phyloP scores from a whole-genome alignment of 2,888 invertebrate species.

The Digitonthophagus gazella region DNA sequence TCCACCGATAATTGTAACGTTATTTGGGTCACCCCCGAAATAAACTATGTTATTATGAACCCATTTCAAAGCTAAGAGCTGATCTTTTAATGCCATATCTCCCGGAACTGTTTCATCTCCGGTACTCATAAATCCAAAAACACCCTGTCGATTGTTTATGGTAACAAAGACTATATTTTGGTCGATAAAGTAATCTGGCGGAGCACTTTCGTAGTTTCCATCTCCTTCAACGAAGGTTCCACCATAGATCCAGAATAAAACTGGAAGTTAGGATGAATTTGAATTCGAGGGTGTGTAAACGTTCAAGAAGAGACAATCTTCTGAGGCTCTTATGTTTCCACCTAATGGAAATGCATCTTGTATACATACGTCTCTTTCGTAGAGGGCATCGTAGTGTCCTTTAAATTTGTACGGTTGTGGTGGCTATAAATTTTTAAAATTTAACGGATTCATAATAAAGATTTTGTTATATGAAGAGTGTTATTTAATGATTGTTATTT shows the following conservation, averaged over 20 bases:
- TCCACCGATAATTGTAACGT: conserved; percentile 23
- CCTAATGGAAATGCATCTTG: conserved; percentile 23
- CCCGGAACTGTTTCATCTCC: no score
- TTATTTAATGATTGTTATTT: no score
- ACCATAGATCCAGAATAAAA: conserved; percentile 43
- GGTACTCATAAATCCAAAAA: no score
- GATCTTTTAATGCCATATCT: no score
- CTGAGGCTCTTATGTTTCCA: conserved; percentile 26
- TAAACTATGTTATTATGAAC: no score
- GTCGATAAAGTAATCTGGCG: conserved; percentile 41
- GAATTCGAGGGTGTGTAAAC: conserved; percentile 37
- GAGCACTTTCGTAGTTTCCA: conserved; percentile 35
- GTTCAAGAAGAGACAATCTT: conserved; percentile 41
- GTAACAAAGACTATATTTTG: conserved; percentile 39
- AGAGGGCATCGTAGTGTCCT: conserved; percentile 30
- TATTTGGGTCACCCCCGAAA: conserved; percentile 28
- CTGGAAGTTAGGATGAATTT: conserved; percentile 32
- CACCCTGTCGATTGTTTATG: no score
- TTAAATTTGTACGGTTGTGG: conserved; percentile 35
- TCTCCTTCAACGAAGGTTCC: conserved; percentile 38
- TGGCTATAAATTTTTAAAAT: conserved; percentile 38
- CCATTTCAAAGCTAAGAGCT: no score
- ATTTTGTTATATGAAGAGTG: no score
- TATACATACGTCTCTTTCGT: conserved; percentile 29
- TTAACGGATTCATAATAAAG: no score